Base-by-base conservation (phyloP, 2,888 invertebrate genomes). In the Deilephila elpenor region DNA sequence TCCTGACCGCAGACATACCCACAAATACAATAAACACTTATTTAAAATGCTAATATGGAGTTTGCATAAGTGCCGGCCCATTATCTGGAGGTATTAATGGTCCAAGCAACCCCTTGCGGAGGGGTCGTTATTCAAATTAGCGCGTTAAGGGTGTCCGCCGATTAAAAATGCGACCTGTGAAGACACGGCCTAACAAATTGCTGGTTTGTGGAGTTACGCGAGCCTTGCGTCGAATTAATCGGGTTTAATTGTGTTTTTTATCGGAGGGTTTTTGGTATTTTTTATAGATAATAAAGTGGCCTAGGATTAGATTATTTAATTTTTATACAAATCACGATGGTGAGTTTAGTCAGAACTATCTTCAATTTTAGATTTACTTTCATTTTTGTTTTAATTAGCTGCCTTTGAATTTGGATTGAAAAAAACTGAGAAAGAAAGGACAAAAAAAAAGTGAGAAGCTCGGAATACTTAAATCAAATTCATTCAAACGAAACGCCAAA, bases 81-180 rank as follows among this genome's bases (percentile, higher is more conserved):
- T 79, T 77, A 78, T 74, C 67, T 70, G 20, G 71, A 75, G 73
- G 56, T 75, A 76, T 79, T 78, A 73, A 74, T 83, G 76, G 78
- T 72, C 76, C 73, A 75, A 78, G 75, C 34, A 51, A 56, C 56
- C 70, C 70, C 29, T 67, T 62, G 72, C 53, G 76, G 74, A 56
- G 56, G 77, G 78, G 76, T 83, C 84, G 82, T 88, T 91, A 91
- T 91, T 91, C 88, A 91, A 91, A 91, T 91, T 85, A 88, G 86
- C 83, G 79, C 78, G 86, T 78, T 77, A 78, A 81, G 73, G 70
- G 53, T 67, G 79, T 53, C 78, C 82, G 84, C 84, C 90, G 88
- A 91, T 92, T 92, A 91, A 92, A 92, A 92, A 92, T 89, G 80
- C 90, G 89, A 86, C 71, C 59, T 70, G 56, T 59, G 73, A 70